These are phyloP conservation scores for Bombus confusus DNA, from an alignment of 1,140 invertebrate genomes.

Conservation along the genomic window DNA sequence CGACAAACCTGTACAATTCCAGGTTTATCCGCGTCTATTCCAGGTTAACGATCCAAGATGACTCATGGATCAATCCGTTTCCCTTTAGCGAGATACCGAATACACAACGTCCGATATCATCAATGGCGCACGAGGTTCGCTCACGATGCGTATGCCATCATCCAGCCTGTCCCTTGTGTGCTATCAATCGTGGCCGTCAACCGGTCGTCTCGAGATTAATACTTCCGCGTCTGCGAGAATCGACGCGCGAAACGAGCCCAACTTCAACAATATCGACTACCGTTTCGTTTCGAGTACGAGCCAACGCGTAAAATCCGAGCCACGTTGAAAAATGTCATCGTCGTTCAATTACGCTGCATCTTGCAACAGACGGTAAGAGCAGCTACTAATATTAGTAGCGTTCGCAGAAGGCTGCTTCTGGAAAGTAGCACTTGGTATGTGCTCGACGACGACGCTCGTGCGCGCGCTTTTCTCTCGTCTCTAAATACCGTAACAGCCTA, in stretches of 20 bases:
- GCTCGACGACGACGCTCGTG: not conserved
- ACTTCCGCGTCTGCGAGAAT: constrained; percentile 7
- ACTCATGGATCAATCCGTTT: not conserved
- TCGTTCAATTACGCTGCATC: constrained; percentile 56
- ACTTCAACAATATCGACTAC: constrained; percentile 12
- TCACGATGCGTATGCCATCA: constrained; percentile 27
- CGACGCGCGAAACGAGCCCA: not conserved
- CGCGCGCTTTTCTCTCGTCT: constrained; percentile 12
- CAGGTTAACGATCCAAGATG: not conserved
- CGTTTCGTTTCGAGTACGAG: not conserved
- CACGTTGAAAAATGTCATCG: constrained; percentile 48
- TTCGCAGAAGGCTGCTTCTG: constrained; percentile 59
- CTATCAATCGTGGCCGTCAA: constrained; percentile 39
- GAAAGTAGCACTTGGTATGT: constrained; percentile 50
- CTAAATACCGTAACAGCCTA: constrained; percentile 4
- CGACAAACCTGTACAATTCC: not conserved
- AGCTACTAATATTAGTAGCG: constrained; percentile 58
- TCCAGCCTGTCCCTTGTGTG: constrained; percentile 28
- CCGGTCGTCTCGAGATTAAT: constrained; percentile 19
- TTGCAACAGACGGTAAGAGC: constrained; percentile 15
- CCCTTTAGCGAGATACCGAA: constrained; percentile 7
- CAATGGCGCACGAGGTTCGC: not conserved
- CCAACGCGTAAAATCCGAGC: too few relatives aligned
- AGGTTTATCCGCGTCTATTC: not conserved
- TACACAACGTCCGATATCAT: constrained; percentile 27